phyloP scores from a whole-genome alignment of 1,140 invertebrate genomes.

The Probaryconus sp. region DNA sequence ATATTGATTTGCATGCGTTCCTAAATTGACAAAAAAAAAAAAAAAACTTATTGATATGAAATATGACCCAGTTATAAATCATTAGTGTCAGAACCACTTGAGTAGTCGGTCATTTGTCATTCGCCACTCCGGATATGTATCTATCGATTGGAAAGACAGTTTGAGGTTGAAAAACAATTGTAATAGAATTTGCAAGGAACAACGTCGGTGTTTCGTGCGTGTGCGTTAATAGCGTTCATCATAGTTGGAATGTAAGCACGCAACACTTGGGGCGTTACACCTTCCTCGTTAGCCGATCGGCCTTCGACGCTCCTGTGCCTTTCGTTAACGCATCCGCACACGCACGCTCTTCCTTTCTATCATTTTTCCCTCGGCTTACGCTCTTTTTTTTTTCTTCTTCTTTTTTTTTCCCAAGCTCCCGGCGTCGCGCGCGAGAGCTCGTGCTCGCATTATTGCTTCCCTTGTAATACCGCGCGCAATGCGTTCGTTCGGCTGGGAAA shows the following conservation, averaged over 20 bases:
- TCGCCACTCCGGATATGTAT: no score
- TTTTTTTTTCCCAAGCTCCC: conserved; percentile 5
- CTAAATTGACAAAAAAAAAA: no score
- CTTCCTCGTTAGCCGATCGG: conserved; percentile 44
- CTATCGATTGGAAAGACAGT: no score
- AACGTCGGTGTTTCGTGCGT: no score
- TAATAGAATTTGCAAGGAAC: no score
- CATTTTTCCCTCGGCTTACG: conserved; percentile 21
- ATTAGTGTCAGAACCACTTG: no score
- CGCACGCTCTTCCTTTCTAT: conserved; percentile 52
- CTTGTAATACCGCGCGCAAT: conserved; percentile 1
- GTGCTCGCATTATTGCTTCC: conserved; percentile 41
- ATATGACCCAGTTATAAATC: no score
- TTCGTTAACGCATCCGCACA: conserved; percentile 52
- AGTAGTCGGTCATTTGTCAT: no score
- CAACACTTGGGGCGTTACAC: conserved; percentile 37
- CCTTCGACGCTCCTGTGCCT: conserved; percentile 36
- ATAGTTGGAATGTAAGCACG: conserved; percentile 20
- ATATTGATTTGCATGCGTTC: no score
- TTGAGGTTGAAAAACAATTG: no score
- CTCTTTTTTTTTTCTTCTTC: conserved; percentile 1
- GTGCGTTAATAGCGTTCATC: conserved; percentile 13
- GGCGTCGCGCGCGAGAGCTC: conserved; percentile 12
- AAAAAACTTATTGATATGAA: no score
- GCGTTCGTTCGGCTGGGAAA: conserved; percentile 21